phyloP scores from a whole-genome alignment of 2,888 invertebrate species.

The Drosophila colorata region DNA sequence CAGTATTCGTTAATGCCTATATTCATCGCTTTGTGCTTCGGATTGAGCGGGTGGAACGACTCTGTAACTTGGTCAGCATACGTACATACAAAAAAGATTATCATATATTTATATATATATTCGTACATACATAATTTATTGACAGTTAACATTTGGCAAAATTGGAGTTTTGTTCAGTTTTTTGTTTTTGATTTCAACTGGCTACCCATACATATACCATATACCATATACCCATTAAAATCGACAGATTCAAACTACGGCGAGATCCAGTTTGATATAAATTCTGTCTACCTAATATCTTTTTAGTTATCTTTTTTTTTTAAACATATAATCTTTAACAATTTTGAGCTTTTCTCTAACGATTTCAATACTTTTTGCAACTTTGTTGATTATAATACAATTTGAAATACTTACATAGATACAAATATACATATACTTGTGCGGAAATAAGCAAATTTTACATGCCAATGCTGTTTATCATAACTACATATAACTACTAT shows the following conservation, averaged over 20 bases:
- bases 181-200: conserved; percentile 32
- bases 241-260: conserved; percentile 18
- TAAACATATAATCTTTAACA: conserved; percentile 37
- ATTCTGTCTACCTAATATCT: conserved; percentile 3
- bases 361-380: conserved; percentile 26
- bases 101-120: conserved; percentile 21
- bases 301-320: background rate
- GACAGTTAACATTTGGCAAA: conserved; percentile 74
- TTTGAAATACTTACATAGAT: conserved; percentile 59
- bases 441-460: conserved; percentile 42
- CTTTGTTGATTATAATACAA: conserved; percentile 37
- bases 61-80: conserved; percentile 33
- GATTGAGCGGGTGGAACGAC: conserved; percentile 11
- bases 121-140: conserved; percentile 53
- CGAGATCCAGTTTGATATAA: conserved; percentile 14
- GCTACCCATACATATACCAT: conserved; percentile 22
- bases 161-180: conserved; percentile 46
- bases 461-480: conserved; percentile 31
- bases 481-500: conserved; percentile 26
- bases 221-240: conserved; percentile 17
- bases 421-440: conserved; percentile 45
- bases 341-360: conserved; percentile 46
- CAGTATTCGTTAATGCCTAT: conserved; percentile 9
- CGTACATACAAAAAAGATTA: conserved; percentile 16
- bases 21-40: conserved; percentile 19